Base-by-base conservation (phyloP, 1,140 invertebrate genomes). In the Pseudomyrmex gracilis region DNA sequence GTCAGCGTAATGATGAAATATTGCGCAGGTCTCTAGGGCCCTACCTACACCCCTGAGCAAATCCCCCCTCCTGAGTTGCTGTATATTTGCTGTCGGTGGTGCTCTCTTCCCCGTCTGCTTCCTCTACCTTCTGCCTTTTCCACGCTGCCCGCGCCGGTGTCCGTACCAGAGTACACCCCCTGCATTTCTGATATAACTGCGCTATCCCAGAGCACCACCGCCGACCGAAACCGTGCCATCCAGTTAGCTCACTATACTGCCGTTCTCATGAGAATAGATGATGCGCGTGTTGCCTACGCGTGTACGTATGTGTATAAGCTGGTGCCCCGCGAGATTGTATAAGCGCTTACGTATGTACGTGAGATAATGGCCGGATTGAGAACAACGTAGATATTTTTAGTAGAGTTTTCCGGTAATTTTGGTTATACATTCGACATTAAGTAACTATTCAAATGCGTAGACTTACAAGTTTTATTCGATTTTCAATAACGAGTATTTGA, bases 1-100 rank as follows among this genome's bases (percentile, higher is more conserved):
- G 92, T 94, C 93, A 91, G 88, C 78, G 90, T 95, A 95, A 95
- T 94, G 94, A 95, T 95, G 94, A 95, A 95, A 95, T 95, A 95
- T 95, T 93, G 90, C 90, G 84, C 88, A 88, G 88, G 93, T 90
- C 85, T 88, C 90, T 89, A 74, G 87, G 89, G 91, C 87, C 90
- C 87, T 85, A 73, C 73, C 84, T 70, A 89, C 86, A 73, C 86
- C 85, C 84, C 89, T 84, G 83, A 67, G 84, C 84, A 83, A 89
- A 86, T 86, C 82, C 90, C 90, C 87, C 85, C 73, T 85, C n/a
- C 70, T 1, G 2, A 74, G 77, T 85, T 87, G 82, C 89, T 90
- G 88, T 84, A 87, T 91, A 90, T 90, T 90, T 90, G 89, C 91
- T 87, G 78, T 85, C 92, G 90, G 87, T 93, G 93, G 66, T 78